Evolutionary conservation across 1,140 invertebrate genomes (phyloP), one percentile per base, ranked within the genome.

Genomic region (Formica exsecta): DNA sequence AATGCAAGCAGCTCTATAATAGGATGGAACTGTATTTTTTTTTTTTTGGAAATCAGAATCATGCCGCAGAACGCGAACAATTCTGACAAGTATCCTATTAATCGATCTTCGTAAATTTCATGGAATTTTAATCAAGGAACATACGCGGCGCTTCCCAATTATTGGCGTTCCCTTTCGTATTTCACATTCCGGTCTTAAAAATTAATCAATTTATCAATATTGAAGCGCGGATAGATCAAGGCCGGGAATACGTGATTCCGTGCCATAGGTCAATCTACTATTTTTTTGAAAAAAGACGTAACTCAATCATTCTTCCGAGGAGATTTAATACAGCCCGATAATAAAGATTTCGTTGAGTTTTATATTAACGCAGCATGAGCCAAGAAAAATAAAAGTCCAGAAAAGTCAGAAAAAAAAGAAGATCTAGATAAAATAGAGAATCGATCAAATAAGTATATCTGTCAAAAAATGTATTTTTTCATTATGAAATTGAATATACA

Each of bases 41-140:
- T n/a, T n/a, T 41, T 41, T 29, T 29, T 0, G 29, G 48, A 57
- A 25, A 51, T 19, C 41, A 29, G 44, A 25, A 25, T 54, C 62
- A 57, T 48, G 68, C 64, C 51, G 48, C 36, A 61, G 54, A 66
- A 29, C 48, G 38, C 38, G 38, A 32, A 79, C 54, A 25, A 81
- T 68, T 74, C 41, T 51, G 29, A 44, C 11, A 29, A 75, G 36
- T 65, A 44, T 9, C 13, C 59, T 36, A 88, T 77, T 84, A 59
- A 87, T 89, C 68, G 70, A 75, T 68, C 29, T 51, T 16, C 36
- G 16, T 59, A 41, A 74, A 51, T n/a, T 59, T 51, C 29, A 64
- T 13, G 32, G 75, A 90, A 89, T 90, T 87, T 90, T 90, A 90
- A 90, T 90, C 70, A 89, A 71, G 22, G 29, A 65, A 89, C 38